A percentile compares a stretch with the other conserved stretches of the same genome.
Conservation (phyloP, 2,888 invertebrate genomes). For the Bhutanitis thaidina region DNA sequence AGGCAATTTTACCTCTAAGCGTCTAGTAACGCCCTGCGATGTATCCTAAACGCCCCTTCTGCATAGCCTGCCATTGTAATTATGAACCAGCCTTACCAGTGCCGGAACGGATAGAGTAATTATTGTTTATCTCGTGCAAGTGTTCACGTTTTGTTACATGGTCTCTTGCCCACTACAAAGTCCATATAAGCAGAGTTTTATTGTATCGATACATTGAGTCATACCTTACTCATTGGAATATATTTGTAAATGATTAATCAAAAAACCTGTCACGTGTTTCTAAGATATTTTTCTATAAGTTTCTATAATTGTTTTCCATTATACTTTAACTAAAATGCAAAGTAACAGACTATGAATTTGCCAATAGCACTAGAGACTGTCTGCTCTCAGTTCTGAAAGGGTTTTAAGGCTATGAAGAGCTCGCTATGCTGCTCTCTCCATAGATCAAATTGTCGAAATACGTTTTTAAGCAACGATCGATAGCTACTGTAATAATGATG, state of each 20-base stretch:
- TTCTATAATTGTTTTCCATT: too few relatives aligned
- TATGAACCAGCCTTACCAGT: slow-evolving; percentile 20
- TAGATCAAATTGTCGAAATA: too few relatives aligned
- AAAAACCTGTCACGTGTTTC: background rate
- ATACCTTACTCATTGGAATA: slow-evolving; percentile 6
- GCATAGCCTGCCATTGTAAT: slow-evolving; percentile 24
- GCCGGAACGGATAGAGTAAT: slow-evolving; percentile 5
- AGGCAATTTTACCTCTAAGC: slow-evolving; percentile 27
- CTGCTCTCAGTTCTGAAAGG: too few relatives aligned
- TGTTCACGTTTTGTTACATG: background rate
- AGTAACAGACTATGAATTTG: too few relatives aligned
- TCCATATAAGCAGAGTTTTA: background rate
- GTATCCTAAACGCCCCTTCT: slow-evolving; percentile 28
- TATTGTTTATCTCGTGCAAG: slow-evolving; percentile 6
- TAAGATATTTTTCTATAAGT: too few relatives aligned
- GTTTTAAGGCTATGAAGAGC: too few relatives aligned
- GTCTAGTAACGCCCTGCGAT: slow-evolving; percentile 26
- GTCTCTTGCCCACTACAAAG: background rate
- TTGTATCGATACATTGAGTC: slow-evolving; percentile 1
- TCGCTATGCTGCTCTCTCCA: too few relatives aligned
- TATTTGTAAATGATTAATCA: background rate
- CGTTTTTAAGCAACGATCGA: too few relatives aligned
- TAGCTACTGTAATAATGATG: too few relatives aligned
- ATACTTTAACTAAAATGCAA: too few relatives aligned
- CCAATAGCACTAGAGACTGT: too few relatives aligned